Evolutionary conservation across 1,140 invertebrate genomes (phyloP).

Genomic region (Caenorhabditis tropicalis): DNA sequence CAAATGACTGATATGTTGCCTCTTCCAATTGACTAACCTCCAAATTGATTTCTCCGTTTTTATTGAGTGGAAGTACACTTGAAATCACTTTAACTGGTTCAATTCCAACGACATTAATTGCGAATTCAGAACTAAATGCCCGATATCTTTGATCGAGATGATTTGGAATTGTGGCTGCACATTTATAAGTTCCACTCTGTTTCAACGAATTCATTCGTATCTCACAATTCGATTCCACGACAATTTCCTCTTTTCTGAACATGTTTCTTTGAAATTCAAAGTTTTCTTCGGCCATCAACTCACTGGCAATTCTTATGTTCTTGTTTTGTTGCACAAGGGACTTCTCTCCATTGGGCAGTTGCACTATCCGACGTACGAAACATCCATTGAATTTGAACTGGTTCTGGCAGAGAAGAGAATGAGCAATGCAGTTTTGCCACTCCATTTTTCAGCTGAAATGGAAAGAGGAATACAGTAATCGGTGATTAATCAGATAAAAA

Average conservation of each 20-base stretch:
- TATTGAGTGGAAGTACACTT: background rate
- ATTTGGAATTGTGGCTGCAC: conserved; percentile 17
- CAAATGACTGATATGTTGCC: background rate
- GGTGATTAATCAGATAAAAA: too few species aligned
- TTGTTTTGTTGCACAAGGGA: conserved; percentile 1
- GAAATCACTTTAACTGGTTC: background rate
- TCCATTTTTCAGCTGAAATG: background rate
- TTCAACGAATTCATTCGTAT: conserved; percentile 13
- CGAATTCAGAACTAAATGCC: conserved; percentile 25
- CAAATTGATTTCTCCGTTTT: conserved; percentile 20
- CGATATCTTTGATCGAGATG: background rate
- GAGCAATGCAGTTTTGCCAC: conserved; percentile 1
- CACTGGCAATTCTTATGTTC: conserved; percentile 37
- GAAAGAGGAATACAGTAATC: background rate
- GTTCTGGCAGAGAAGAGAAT: conserved; percentile 1
- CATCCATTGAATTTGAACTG: conserved; percentile 27
- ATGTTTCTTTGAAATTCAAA: background rate
- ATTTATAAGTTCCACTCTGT: conserved; percentile 17
- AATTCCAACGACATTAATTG: conserved; percentile 3
- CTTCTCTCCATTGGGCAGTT: conserved; percentile 11
- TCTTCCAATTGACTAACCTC: too few species aligned
- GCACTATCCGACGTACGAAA: conserved; percentile 17
- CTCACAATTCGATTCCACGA: conserved; percentile 7
- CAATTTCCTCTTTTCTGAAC: conserved; percentile 24
- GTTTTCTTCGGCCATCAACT: background rate